Base-by-base conservation (phyloP, 2,888 invertebrate species). In the Hirtodrosophila confusa region DNA sequence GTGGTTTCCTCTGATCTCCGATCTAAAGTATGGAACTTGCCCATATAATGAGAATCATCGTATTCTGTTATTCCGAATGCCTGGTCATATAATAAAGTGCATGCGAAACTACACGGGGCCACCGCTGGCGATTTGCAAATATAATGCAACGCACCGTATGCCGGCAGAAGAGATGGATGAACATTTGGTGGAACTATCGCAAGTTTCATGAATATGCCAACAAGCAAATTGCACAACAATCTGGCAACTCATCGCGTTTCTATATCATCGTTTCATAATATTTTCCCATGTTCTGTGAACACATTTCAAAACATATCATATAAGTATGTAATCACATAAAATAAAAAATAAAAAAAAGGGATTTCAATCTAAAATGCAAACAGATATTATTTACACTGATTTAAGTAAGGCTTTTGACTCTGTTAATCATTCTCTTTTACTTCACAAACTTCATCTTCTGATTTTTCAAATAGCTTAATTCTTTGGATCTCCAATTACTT, bases 121-220 rank as follows among this genome's bases (percentile, higher is more conserved):
- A 2, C 86, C 89, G 4, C 39, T 91, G 51, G 78, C 83, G 5
- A 80, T 75, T 4, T 91, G 91, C 44, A 82, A 89, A 11, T 91
- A 88, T 56, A 91, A 91, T 69, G 91, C 91, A n/a, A 88, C 88
- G 0, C 91, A 91, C 44, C 79, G 89, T 3, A 74, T 91, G 0
- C 83, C 73, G 3, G 12, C 36, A 0, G 80, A 75, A 1, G 36
- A 62, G 12, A 89, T 91, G 90, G 62, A 70, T 4, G 33, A 66
- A 1, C 91, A 91, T 45, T 66, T 91, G 10, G 65, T 74, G 29
- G 58, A 75, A 90, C 31, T 79, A 78, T 29, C 57, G 69, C 6
- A 71, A 58, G 3, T 87, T 85, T 24, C 71, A 83, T 39, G 69
- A 65, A 8, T 54, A 70, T 0, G 56, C 73, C 1, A 78, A 65